Percentiles rank a stretch among this genome's conserved stretches.
Conservation (phyloP, 2,797 vertebrate species). For the Sebastes glaucus region DNA sequence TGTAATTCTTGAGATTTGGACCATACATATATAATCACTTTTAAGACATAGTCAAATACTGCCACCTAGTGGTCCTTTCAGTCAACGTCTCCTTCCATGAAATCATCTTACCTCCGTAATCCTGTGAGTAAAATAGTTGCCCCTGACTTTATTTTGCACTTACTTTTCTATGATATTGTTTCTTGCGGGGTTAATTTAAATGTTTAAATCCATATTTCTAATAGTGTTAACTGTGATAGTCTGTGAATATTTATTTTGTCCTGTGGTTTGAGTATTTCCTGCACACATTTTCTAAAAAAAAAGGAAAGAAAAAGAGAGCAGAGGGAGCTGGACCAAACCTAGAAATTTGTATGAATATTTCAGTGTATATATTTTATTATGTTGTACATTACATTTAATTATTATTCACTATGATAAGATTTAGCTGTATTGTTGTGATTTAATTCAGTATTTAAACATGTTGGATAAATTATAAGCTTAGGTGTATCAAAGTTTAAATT, state of each 20-base stretch:
- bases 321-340: slow-evolving; percentile 68
- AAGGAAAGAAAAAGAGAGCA: slow-evolving; percentile 77
- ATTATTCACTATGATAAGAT: slow-evolving; percentile 84
- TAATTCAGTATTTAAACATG: slow-evolving; percentile 85
- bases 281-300: slow-evolving; percentile 53
- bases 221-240: slow-evolving; percentile 66
- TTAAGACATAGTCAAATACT: slow-evolving; percentile 73
- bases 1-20: slow-evolving; percentile 57
- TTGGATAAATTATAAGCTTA: slow-evolving; percentile 80
- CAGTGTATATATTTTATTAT: slow-evolving; percentile 88
- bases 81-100: background rate
- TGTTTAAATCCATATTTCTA: slow-evolving; percentile 58
- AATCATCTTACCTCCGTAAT: background rate
- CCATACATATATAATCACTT: slow-evolving; percentile 14
- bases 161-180: slow-evolving; percentile 39
- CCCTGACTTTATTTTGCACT: slow-evolving; percentile 41
- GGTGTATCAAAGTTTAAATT: slow-evolving; percentile 82
- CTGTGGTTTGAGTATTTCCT: slow-evolving; percentile 60
- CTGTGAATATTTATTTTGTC: slow-evolving; percentile 74
- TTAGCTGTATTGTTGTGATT: slow-evolving; percentile 87
- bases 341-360: slow-evolving; percentile 84
- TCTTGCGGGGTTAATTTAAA: slow-evolving; percentile 54
- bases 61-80: slow-evolving; percentile 79
- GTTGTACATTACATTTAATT: slow-evolving; percentile 86
- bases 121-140: slow-evolving; percentile 19